Base-by-base conservation (phyloP, 1,140 invertebrate genomes). In the Prorops nasuta region DNA sequence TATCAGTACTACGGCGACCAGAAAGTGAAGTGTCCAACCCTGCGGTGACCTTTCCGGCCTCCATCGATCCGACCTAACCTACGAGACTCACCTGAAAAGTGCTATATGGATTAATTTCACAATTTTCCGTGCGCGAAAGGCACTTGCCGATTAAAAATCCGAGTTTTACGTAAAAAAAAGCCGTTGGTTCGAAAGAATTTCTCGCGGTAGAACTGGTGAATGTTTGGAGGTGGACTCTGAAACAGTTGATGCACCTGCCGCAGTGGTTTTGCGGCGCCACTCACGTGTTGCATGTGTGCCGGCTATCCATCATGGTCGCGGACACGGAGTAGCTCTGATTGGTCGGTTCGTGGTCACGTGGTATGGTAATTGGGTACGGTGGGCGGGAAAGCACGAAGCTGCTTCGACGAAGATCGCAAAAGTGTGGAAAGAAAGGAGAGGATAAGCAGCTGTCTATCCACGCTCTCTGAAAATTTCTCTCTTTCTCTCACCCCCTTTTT, bases 231-330 rank as follows among this genome's bases (percentile, higher is more conserved):
- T n/a, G n/a, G n/a, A n/a, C n/a, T n/a, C n/a, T n/a, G 28, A 35
- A 55, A 47, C 63, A 71, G 65, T 76, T 74, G 44, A 59, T 65
- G 64, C 75, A 76, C 75, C 74, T 76, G 73, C 74, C 75, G 62
- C 63, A 66, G 55, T 59, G 56, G 61, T 63, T 46, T 58, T 51
- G 71, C 56, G 74, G 72, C 79, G 69, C 72, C 75, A 76, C 72
- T 72, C 72, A 72, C 76, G 67, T 74, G 74, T 71, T 73, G 73
- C 68, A 74, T 70, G 65, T 63, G 60, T 67, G 61, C 57, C 63
- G 57, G 76, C 75, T 74, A 83, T 82, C 80, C 80, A 82, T 82
- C 80, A 83, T 83, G 80, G 80, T 79, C 69, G 73, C 73, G 74
- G 76, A 75, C 72, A 72, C 63, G 63, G 62, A 54, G 49, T 58